A percentile compares a stretch with the other conserved stretches of the same genome.
Conservation (phyloP, 2,888 invertebrate genomes). For the Selenia dentaria region DNA sequence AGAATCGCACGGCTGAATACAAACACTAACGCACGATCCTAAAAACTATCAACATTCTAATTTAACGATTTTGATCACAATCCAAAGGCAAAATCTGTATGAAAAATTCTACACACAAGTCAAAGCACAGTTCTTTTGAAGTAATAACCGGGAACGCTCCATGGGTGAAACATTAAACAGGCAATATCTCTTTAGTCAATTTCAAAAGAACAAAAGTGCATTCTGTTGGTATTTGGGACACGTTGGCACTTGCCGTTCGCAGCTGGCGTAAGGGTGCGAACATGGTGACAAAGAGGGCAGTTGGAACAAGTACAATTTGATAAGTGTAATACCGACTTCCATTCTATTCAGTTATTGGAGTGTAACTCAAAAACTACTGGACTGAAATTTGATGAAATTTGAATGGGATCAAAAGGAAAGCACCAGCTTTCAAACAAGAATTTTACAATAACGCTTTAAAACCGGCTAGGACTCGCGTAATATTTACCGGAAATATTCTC, state of each 20-base stretch:
- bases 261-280: constrained; percentile 30
- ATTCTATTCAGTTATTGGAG: no score
- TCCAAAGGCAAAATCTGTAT: background rate
- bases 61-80: background rate
- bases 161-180: constrained; percentile 23
- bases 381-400: no score
- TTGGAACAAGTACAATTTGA: background rate
- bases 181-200: constrained; percentile 36
- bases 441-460: no score
- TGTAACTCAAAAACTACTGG: no score
- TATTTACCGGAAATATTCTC: no score
- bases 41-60: no score
- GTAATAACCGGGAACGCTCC: constrained; percentile 4
- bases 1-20: no score
- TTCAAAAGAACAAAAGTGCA: constrained; percentile 52
- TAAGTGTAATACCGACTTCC: no score
- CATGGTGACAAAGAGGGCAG: constrained; percentile 5
- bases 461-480: no score
- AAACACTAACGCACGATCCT: no score
- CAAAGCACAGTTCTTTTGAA: background rate
- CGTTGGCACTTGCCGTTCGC: constrained; percentile 45
- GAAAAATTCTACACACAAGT: background rate
- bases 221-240: constrained; percentile 47
- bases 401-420: no score
- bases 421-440: no score